A percentile compares a stretch with the other conserved stretches of the same genome.
These are phyloP conservation scores for Penaeus japonicus DNA, from an alignment of 1,140 invertebrate genomes.

Conservation along the genomic window DNA sequence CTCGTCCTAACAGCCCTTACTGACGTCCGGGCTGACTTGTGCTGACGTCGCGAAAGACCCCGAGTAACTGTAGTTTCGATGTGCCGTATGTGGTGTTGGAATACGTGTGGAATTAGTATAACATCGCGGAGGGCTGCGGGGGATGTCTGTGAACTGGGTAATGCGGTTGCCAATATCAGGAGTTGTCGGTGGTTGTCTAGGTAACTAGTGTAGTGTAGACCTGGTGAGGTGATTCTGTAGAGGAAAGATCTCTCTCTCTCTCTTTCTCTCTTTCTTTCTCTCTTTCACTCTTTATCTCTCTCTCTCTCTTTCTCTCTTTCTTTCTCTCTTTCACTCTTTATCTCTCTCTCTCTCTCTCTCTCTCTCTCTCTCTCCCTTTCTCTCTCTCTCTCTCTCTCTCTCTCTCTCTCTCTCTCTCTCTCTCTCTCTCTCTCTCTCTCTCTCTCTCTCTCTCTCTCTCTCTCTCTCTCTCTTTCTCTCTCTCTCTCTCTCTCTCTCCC, in stretches of 20 bases:
- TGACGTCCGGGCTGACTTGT: too few relatives aligned
- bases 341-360: constrained; percentile 26
- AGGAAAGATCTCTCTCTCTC: background rate
- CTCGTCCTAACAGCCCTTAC: too few relatives aligned
- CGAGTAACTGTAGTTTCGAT: too few relatives aligned
- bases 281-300: background rate
- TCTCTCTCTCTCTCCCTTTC: constrained; percentile 32
- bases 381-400: constrained; percentile 21
- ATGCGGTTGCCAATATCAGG: too few relatives aligned
- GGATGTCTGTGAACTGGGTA: too few relatives aligned
- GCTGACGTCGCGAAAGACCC: too few relatives aligned
- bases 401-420: constrained; percentile 15
- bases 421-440: constrained; percentile 19
- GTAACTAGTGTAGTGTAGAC: too few relatives aligned
- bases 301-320: background rate
- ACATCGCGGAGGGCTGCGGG: too few relatives aligned
- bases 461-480: constrained; percentile 3
- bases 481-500: constrained; percentile 25
- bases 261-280: background rate
- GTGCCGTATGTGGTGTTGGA: too few relatives aligned
- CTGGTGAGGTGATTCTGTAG: too few relatives aligned
- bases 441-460: constrained; percentile 30
- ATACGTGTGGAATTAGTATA: too few relatives aligned
- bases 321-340: constrained; percentile 6
- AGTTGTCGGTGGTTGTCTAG: too few relatives aligned